These are phyloP conservation scores for Cichladusa arquata DNA, from an alignment of 2,113 vertebrate genomes.

Conservation along the genomic window DNA sequence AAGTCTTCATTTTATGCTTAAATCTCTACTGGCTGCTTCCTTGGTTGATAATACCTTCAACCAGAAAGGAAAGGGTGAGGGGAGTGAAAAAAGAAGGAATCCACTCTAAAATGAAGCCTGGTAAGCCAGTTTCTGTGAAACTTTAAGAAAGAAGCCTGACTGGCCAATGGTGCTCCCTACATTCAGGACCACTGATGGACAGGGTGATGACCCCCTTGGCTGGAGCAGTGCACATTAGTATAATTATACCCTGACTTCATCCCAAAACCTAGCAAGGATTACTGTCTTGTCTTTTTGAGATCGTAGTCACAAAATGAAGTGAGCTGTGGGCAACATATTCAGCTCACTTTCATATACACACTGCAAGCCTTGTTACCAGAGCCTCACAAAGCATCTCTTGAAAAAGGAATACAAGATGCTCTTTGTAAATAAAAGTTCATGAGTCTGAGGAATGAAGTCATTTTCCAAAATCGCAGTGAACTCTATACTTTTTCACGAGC, in stretches of 20 bases:
- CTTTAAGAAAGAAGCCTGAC: neutral
- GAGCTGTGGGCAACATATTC: slow-evolving; percentile 49
- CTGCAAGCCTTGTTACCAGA: slow-evolving; percentile 76
- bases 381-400: slow-evolving; percentile 81
- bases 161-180: neutral
- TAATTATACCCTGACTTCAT: neutral
- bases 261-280: slow-evolving; percentile 38
- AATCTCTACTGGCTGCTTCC: neutral
- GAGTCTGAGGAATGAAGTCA: slow-evolving; percentile 76
- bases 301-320: slow-evolving; percentile 56
- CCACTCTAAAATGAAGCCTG: accelerated
- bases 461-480: slow-evolving; percentile 71
- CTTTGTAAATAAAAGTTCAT: slow-evolving; percentile 86
- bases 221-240: neutral
- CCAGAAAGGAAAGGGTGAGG: neutral
- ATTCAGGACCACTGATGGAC: neutral
- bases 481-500: slow-evolving; percentile 51
- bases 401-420: slow-evolving; percentile 78
- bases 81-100: neutral
- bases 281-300: slow-evolving; percentile 39
- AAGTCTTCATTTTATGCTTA: neutral
- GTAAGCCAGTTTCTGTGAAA: neutral
- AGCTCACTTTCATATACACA: slow-evolving; percentile 67
- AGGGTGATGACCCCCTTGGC: neutral
- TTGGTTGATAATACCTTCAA: neutral